Evolutionary conservation across 2,888 invertebrate genomes (phyloP).

Genomic region (Agonopterix heracliana): DNA sequence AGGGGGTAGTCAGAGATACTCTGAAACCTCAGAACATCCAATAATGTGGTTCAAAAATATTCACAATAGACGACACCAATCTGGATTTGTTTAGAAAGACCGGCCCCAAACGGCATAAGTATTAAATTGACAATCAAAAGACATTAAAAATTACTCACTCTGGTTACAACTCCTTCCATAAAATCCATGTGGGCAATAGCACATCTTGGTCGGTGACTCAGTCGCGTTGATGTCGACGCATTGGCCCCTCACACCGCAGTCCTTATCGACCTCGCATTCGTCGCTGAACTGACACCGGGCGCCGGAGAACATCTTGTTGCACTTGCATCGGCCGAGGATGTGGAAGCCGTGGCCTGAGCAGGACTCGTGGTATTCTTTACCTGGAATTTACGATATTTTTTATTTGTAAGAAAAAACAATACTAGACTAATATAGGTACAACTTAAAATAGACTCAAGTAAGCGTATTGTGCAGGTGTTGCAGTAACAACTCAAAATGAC

Average conservation of each 20-base stretch:
- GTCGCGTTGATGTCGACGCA: constrained; percentile 90
- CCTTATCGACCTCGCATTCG: constrained; percentile 90
- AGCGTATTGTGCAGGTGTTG: too few relatives aligned
- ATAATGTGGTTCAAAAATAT: too few relatives aligned
- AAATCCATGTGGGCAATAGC: constrained; percentile 94
- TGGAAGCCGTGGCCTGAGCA: constrained; percentile 91
- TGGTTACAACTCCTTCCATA: constrained; percentile 90
- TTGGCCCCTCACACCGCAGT: constrained; percentile 91
- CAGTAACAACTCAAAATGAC: too few relatives aligned
- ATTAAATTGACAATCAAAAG: too few relatives aligned
- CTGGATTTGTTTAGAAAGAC: too few relatives aligned
- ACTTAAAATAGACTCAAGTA: too few relatives aligned
- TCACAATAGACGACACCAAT: too few relatives aligned
- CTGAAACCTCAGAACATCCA: too few relatives aligned
- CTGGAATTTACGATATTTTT: constrained; percentile 42
- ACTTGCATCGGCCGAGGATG: constrained; percentile 86
- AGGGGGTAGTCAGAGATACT: too few relatives aligned
- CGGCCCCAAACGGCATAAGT: too few relatives aligned
- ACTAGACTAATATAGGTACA: too few relatives aligned
- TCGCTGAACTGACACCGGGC: constrained; percentile 90
- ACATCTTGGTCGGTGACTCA: constrained; percentile 87
- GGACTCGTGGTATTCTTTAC: constrained; percentile 86
- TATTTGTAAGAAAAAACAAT: too few relatives aligned
- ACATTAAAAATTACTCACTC: constrained; percentile 74
- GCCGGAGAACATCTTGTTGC: constrained; percentile 88